A percentile compares a stretch with the other conserved stretches of the same genome.
These are phyloP conservation scores for Ptyas mucosa DNA, from an alignment of 2,113 vertebrate species.

Conservation along the genomic window DNA sequence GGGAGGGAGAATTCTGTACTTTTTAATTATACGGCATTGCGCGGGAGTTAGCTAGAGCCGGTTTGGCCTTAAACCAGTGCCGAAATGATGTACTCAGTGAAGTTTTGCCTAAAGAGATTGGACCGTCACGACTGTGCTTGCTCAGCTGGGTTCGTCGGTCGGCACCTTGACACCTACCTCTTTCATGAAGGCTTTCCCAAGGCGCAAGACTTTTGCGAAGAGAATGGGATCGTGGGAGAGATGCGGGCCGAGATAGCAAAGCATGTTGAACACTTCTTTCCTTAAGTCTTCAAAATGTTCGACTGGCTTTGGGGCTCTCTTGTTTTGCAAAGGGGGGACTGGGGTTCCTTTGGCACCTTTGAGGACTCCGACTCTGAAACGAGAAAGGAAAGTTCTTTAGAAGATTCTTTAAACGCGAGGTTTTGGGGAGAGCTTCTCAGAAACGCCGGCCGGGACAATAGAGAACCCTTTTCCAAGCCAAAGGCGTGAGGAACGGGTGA, in stretches of 20 bases:
- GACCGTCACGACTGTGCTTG: too few species aligned
- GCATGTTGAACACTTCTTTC: slow-evolving; percentile 92
- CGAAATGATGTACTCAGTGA: too few species aligned
- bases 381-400: neutral
- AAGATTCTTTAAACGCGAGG: neutral
- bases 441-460: neutral
- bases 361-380: slow-evolving; percentile 85
- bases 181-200: slow-evolving; percentile 98
- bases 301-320: slow-evolving; percentile 82
- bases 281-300: slow-evolving; percentile 89
- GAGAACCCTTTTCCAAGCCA: neutral
- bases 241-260: slow-evolving; percentile 93
- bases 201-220: slow-evolving; percentile 91
- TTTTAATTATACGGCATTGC: too few species aligned
- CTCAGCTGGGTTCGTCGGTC: too few species aligned
- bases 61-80: too few species aligned
- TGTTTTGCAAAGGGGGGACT: slow-evolving; percentile 76
- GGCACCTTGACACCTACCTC: slow-evolving; percentile 77
- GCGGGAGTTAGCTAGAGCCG: too few species aligned
- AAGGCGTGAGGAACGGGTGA: too few species aligned
- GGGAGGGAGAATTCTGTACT: too few species aligned
- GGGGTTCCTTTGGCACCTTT: slow-evolving; percentile 90
- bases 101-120: too few species aligned
- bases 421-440: neutral
- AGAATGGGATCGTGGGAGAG: slow-evolving; percentile 94